Base-by-base conservation (phyloP, 1,140 invertebrate species). In the Dendrolimus punctatus region DNA sequence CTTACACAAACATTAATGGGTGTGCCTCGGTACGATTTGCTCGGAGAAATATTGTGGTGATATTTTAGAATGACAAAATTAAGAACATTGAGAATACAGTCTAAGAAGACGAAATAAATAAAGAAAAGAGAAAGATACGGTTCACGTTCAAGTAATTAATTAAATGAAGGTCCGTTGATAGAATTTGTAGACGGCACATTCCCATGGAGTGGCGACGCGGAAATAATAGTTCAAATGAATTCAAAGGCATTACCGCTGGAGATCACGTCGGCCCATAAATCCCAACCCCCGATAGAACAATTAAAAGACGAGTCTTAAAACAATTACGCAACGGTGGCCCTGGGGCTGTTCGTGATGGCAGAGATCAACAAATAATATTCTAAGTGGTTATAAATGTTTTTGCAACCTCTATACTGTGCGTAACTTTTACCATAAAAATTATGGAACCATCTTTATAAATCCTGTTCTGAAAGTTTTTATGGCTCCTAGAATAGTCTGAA, bases 231-330 rank as follows among this genome's bases (percentile, higher is more conserved):
- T 66, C 66, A 75, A 85, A 79, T 80, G 77, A 80, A 80, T 74
- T 68, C 63, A 76, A 72, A 67, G 63, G 71, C 64, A 66, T 75
- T 75, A 69, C 64, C 58, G 64, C 66, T 64, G 56, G 64, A 70
- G 79, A 80, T 84, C 82, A 85, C 82, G 82, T 85, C 73, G 66
- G 58, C 53, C 58, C 65, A 86, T 86, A 86, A 86, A 86, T 86
- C 75, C 49, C 65, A 66, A 66, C 71, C 76, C 77, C 67, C 76
- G 79, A 86, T 83, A 83, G 78, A 86, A 84, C 80, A 86, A 86
- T 86, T 86, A 86, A 86, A 86, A 84, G 79, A 84, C 77, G 73
- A 78, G 78, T 75, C 23, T 83, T 80, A 80, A 86, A 86, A 86
- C 83, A 86, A 86, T 86, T 86, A 86, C 78, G 79, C 79, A 82